Conservation (phyloP, 2,113 vertebrate species). For the Xenopus tropicalis region UCB_Xtro_10.0 CM004445.2:84606001-84606500, state of each 20-base stretch:
- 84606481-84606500: no score
- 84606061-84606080: constrained; percentile 32
- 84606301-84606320: no score
- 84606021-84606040: constrained; percentile 23
- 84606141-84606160: constrained; percentile 30
- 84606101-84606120: constrained; percentile 4
- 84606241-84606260: neutral
- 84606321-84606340: no score
- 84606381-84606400: no score
- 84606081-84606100: constrained; percentile 24
- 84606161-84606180: constrained; percentile 23
- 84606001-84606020: constrained; percentile 32
- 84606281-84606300: no score
- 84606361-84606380: no score
- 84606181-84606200: constrained; percentile 9
- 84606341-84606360: no score
- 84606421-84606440: no score
- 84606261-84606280: no score
- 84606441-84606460: no score
- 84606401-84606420: no score
- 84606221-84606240: neutral
- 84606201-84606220: constrained; percentile 3
- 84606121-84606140: constrained; percentile 15
- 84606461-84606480: no score
- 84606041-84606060: constrained; percentile 1